Percentiles rank a stretch among this genome's conserved stretches.
Evolutionary conservation across 2,113 vertebrate genomes (phyloP).

Genomic region (Petrocephalus microphthalmus): DNA sequence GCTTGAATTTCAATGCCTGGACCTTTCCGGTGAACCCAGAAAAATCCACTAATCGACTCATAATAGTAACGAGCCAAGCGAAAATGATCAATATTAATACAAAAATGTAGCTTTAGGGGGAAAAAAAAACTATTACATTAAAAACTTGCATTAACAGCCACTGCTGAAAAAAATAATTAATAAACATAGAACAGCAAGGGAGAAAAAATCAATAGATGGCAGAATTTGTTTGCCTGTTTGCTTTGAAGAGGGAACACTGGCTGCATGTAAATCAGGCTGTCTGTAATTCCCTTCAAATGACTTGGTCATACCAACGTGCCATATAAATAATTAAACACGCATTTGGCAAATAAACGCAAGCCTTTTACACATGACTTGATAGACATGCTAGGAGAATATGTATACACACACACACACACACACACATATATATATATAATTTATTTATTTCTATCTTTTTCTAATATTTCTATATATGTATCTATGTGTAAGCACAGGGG

Average conservation of each 20-base stretch:
- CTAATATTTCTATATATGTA: too few species aligned
- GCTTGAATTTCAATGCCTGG: not conserved
- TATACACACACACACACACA: too few species aligned
- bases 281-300: conserved; percentile 52
- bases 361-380: not conserved
- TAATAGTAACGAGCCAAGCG: not conserved
- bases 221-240: conserved; percentile 46
- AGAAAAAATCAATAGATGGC: conserved; percentile 54
- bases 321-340: conserved; percentile 46
- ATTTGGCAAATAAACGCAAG: conserved; percentile 31
- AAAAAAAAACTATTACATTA: not conserved
- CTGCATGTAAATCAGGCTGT: conserved; percentile 61
- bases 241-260: conserved; percentile 54
- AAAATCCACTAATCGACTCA: not conserved
- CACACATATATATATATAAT: too few species aligned
- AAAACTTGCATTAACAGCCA: conserved; percentile 22
- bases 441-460: too few species aligned
- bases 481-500: not conserved
- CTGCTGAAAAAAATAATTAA: conserved; percentile 59
- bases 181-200: conserved; percentile 50
- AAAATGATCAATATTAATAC: not conserved
- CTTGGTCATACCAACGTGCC: conserved; percentile 46
- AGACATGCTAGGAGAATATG: not conserved
- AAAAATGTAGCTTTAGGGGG: not conserved
- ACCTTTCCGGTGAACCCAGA: not conserved